Conservation (phyloP, 2,888 invertebrate genomes). For the Acanthoscelides obtectus region DNA sequence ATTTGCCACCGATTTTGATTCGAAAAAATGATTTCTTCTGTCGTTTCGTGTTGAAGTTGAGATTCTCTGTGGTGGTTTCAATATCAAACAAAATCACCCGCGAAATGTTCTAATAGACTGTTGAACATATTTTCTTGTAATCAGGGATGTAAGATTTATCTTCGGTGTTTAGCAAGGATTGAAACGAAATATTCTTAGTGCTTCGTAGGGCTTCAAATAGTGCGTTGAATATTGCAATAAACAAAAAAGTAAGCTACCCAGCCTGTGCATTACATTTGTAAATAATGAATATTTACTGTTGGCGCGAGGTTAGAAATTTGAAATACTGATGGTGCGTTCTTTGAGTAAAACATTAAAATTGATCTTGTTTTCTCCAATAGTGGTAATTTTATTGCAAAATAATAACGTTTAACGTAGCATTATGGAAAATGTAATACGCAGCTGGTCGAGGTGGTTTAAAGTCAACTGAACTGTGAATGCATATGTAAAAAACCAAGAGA, state of each 20-base stretch:
- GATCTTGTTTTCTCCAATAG: no score
- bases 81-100: not conserved
- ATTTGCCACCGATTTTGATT: no score
- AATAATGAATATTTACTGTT: not conserved
- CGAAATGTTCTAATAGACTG: not conserved
- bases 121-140: not conserved
- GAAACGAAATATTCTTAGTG: not conserved
- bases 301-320: no score
- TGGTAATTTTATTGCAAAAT: no score
- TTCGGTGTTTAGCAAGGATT: not conserved
- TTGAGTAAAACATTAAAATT: no score
- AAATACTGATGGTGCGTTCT: no score
- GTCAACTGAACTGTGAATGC: no score
- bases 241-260: not conserved
- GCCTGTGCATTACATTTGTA: not conserved
- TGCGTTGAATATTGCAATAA: not conserved
- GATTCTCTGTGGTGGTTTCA: not conserved
- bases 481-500: no score
- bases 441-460: no score
- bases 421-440: no score
- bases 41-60: no score
- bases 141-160: not conserved
- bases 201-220: not conserved
- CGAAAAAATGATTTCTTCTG: not conserved
- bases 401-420: no score